Evolutionary conservation across 1,140 invertebrate genomes (phyloP), one percentile per base, ranked within the genome.

Genomic region (Sinonovacula constricta): DNA sequence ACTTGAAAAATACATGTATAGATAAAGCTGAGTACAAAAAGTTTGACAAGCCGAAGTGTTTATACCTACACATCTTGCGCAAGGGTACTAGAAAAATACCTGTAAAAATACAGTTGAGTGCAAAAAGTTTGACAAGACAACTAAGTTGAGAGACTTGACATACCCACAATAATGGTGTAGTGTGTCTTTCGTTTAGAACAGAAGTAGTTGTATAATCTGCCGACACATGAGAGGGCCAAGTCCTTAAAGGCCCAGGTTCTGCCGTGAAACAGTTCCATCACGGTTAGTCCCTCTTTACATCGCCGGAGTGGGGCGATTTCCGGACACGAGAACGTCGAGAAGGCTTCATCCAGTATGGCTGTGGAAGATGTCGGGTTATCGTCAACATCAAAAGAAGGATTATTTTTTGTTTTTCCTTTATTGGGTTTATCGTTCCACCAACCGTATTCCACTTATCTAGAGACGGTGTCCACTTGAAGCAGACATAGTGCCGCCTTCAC

Each of bases 201-300:
- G 79, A 91, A 92, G 67, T 91, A 89, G 49, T 92, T 78, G 30
- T 92, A 81, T 5, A 93, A 85, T 66, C 90, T 85, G 12, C 89
- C 92, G 4, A 92, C 82, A 71, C 91, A 88, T 14, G 84, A 85
- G 68, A 93, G 67, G 15, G 91, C 90, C 14, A 92, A 81, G 71
- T 93, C 92, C 81, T 93, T 93, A 84, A 93, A 93, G 5, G 92
- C 90, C 81, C 91, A 84, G 0, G 92, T 92, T 26, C 81, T 81
- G 3, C 92, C 92, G 83, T 93, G 92, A 78, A 91, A 93, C 28
- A 92, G 77, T 81, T 93, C 92, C 18, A 91, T 86, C 12, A 93
- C 84, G 30, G 81, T 89, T 5, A 91, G 72, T 7, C 84, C 88
- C 53, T 87, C 79, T n/a, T 83, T 67, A 34, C 92, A 76, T 15